A percentile compares a stretch with the other conserved stretches of the same genome.
phyloP scores from a whole-genome alignment of 1,140 invertebrate genomes.

The Gryllus bimaculatus region DNA sequence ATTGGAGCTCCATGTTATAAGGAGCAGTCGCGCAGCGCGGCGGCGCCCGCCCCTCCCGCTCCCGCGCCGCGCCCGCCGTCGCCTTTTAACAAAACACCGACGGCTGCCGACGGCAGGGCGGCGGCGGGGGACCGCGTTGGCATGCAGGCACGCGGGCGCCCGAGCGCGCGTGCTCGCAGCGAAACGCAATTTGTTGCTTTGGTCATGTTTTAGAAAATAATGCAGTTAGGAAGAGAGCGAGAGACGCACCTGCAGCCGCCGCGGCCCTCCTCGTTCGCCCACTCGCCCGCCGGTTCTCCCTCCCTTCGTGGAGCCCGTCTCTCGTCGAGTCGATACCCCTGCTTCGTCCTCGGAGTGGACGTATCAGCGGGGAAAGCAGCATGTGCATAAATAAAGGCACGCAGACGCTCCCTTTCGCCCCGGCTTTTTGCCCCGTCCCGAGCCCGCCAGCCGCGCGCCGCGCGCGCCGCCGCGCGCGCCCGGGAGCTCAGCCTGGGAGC shows the following conservation, averaged over 20 bases:
- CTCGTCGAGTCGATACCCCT: too few species aligned
- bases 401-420: neutral
- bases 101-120: too few species aligned
- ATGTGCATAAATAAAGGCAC: neutral
- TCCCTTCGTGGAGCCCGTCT: too few species aligned
- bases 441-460: too few species aligned
- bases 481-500: neutral
- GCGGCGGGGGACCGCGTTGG: neutral
- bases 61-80: neutral
- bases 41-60: too few species aligned
- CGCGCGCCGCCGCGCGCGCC: too few species aligned
- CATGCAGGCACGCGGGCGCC: neutral
- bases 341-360: too few species aligned
- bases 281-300: neutral
- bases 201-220: neutral
- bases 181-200: conserved; percentile 4
- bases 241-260: neutral
- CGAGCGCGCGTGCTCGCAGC: neutral
- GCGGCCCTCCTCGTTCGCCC: neutral
- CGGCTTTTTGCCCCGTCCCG: too few species aligned
- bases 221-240: neutral
- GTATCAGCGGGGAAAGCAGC: neutral
- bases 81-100: neutral
- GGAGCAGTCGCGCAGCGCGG: neutral
- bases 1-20: neutral